Percentiles rank a stretch among this genome's conserved stretches.
Evolutionary conservation across 2,888 invertebrate genomes (phyloP).

Genomic region (Dryomyza anilis): DNA sequence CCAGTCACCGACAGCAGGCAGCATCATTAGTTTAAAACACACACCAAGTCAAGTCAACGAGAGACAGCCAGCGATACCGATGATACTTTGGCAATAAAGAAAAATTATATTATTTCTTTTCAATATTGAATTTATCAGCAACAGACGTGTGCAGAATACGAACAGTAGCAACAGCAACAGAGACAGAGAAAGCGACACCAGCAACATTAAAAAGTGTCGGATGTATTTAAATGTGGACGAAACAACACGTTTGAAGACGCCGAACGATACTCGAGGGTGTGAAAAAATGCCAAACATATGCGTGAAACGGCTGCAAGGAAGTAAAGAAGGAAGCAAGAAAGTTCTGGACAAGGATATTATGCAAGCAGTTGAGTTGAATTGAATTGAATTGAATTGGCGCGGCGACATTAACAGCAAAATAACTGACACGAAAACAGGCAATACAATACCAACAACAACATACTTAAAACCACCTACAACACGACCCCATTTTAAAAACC

Average conservation of each 20-base stretch:
- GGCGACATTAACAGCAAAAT: neutral
- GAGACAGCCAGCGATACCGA: conserved; percentile 1
- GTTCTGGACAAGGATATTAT: neutral
- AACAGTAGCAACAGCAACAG: conserved; percentile 31
- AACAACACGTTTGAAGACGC: neutral
- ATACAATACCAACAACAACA: neutral
- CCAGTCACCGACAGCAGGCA: neutral
- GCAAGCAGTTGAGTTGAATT: conserved; percentile 1
- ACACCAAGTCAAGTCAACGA: too few species aligned
- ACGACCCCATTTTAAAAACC: neutral
- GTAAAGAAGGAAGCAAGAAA: neutral
- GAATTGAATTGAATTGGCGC: too few species aligned
- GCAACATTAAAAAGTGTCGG: conserved; percentile 51
- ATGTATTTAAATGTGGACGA: conserved; percentile 46
- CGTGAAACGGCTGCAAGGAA: neutral
- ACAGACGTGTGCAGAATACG: conserved; percentile 6
- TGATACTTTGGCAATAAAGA: conserved; percentile 16
- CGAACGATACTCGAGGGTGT: conserved; percentile 16
- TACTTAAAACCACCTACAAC: neutral
- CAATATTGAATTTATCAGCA: conserved; percentile 58
- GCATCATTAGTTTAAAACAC: conserved; percentile 17
- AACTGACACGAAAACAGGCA: neutral
- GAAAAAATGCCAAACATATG: conserved; percentile 6
- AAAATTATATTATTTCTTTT: conserved; percentile 56
- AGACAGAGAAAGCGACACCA: conserved; percentile 31